Evolutionary conservation across 2,888 invertebrate species (phyloP).

Genomic region (Girardia tigrina): DNA sequence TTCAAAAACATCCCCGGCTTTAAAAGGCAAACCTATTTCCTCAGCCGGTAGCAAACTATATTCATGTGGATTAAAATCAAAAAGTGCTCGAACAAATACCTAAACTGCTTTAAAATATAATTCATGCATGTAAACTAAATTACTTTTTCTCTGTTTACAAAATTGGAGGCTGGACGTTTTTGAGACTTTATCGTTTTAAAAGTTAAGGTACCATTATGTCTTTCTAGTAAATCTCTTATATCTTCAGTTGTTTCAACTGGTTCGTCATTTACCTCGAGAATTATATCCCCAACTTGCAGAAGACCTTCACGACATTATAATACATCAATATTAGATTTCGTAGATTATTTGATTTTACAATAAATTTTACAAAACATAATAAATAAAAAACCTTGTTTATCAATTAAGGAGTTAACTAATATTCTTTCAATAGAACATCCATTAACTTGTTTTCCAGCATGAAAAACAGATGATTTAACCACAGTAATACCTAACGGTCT

Average conservation of each 20-base stretch:
- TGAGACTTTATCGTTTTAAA: background rate
- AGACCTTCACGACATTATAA: too few species aligned
- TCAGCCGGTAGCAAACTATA: conserved; percentile 31
- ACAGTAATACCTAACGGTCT: background rate
- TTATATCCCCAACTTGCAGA: background rate
- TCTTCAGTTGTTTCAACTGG: background rate
- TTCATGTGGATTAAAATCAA: conserved; percentile 30
- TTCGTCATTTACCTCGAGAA: background rate
- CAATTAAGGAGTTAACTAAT: background rate
- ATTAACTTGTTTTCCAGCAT: background rate
- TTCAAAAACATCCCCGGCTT: conserved; percentile 34
- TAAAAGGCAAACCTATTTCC: conserved; percentile 33
- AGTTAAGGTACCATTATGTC: background rate
- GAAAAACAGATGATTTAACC: background rate
- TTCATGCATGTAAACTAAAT: background rate
- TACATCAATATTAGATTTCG: too few species aligned
- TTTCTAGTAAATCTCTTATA: background rate
- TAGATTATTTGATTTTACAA: too few species aligned
- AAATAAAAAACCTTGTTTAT: background rate
- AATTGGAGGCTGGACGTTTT: background rate
- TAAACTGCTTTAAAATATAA: background rate
- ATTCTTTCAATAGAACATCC: background rate
- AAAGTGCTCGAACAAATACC: conserved; percentile 30
- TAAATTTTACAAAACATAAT: too few species aligned
- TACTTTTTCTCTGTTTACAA: background rate